Percentiles rank a stretch among this genome's conserved stretches.
Conservation (phyloP, 2,888 invertebrate species). For the Nezara viridula region DNA sequence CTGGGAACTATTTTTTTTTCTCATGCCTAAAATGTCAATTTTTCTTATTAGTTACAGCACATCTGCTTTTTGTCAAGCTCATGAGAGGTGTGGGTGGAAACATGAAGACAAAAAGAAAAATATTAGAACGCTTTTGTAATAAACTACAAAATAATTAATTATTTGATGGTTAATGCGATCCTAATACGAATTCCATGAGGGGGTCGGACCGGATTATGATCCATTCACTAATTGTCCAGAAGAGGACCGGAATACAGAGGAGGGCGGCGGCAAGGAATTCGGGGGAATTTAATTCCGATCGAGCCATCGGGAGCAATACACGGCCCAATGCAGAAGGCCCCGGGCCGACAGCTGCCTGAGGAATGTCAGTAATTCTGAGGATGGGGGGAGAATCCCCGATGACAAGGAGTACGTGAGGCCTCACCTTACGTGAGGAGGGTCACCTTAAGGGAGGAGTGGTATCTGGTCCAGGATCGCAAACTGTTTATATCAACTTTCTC, state of each 20-base stretch:
- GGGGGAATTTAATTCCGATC: constrained; percentile 25
- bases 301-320: constrained; percentile 5
- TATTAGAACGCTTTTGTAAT: no score
- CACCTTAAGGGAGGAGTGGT: background rate
- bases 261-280: background rate
- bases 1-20: no score
- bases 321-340: background rate
- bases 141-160: background rate
- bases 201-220: background rate
- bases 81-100: no score
- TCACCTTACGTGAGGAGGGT: constrained; percentile 13
- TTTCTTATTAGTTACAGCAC: no score
- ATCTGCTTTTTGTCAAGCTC: no score
- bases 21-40: no score
- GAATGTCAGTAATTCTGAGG: constrained; percentile 13
- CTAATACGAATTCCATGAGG: background rate
- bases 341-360: background rate
- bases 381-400: constrained; percentile 37
- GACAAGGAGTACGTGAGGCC: constrained; percentile 34
- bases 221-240: constrained; percentile 1
- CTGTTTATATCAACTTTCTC: background rate
- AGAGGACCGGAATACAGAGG: background rate
- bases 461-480: background rate
- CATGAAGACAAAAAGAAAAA: no score
- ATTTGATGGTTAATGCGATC: background rate